phyloP scores from a whole-genome alignment of 2,113 vertebrate species.

The Malurus melanocephalus region DNA sequence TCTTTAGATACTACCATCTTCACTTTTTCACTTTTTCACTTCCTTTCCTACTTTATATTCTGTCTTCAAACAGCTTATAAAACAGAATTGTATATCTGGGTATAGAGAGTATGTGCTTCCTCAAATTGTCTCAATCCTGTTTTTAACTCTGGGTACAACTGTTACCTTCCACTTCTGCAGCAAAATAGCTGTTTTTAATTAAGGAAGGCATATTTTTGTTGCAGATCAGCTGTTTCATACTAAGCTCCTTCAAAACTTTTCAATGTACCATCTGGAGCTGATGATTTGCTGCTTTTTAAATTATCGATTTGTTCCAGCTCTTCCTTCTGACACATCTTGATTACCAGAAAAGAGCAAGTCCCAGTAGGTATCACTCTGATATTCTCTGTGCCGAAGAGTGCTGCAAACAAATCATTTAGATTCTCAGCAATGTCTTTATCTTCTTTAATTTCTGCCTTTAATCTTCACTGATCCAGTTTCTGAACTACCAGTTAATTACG shows the following conservation, averaged over 20 bases:
- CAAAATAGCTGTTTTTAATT: constrained; percentile 3
- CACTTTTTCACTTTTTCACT: background rate
- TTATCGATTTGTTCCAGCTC: constrained; percentile 61
- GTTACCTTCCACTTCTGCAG: background rate
- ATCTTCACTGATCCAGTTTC: background rate
- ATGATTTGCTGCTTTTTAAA: constrained; percentile 53
- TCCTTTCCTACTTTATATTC: background rate
- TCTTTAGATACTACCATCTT: background rate
- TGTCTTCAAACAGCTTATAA: background rate
- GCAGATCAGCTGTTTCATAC: constrained; percentile 25
- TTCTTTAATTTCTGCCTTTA: constrained; percentile 30
- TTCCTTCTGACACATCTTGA: constrained; percentile 58
- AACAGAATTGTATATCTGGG: background rate
- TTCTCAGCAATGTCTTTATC: constrained; percentile 30
- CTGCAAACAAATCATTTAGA: constrained; percentile 27
- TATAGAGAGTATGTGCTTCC: background rate
- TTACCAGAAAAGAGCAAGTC: constrained; percentile 58
- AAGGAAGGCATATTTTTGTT: constrained; percentile 23
- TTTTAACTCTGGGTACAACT: background rate
- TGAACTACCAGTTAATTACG: background rate
- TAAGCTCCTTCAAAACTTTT: constrained; percentile 29
- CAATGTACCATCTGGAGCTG: constrained; percentile 47
- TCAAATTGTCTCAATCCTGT: background rate
- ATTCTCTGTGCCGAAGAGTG: background rate
- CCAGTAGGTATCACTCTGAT: constrained; percentile 36